These are phyloP conservation scores for Zapus hudsonius DNA, from an alignment of 2,113 vertebrate species.

Conservation along the genomic window DNA sequence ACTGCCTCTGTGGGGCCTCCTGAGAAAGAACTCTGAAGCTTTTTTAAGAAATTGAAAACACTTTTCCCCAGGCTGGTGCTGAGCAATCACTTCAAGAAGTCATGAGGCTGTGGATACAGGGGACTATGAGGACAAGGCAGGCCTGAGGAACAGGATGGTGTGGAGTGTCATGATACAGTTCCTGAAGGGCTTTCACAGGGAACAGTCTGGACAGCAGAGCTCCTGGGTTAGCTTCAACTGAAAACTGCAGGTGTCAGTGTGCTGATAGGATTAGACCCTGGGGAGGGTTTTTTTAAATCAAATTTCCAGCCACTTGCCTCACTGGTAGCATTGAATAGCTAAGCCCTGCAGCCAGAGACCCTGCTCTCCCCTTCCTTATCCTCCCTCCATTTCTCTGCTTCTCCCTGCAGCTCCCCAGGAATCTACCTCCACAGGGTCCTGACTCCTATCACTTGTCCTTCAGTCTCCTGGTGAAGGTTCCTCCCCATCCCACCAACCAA, in stretches of 20 bases:
- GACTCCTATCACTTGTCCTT: neutral
- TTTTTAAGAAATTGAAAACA: neutral
- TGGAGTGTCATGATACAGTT: neutral
- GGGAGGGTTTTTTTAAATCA: neutral
- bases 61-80: neutral
- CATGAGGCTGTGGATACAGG: neutral
- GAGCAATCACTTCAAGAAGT: neutral
- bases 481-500: neutral
- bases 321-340: neutral
- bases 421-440: neutral
- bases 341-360: neutral
- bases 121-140: neutral
- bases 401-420: neutral
- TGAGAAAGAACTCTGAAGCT: neutral
- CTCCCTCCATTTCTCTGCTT: neutral
- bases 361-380: neutral
- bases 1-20: neutral
- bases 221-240: neutral
- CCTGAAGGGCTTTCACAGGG: neutral
- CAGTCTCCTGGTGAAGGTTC: neutral
- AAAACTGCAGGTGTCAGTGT: neutral
- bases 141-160: too few relatives aligned
- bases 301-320: neutral
- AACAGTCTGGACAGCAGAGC: neutral
- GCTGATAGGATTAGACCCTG: neutral